Base-by-base conservation (phyloP, 2,113 vertebrate genomes). In the Chroicocephalus ridibundus region DNA sequence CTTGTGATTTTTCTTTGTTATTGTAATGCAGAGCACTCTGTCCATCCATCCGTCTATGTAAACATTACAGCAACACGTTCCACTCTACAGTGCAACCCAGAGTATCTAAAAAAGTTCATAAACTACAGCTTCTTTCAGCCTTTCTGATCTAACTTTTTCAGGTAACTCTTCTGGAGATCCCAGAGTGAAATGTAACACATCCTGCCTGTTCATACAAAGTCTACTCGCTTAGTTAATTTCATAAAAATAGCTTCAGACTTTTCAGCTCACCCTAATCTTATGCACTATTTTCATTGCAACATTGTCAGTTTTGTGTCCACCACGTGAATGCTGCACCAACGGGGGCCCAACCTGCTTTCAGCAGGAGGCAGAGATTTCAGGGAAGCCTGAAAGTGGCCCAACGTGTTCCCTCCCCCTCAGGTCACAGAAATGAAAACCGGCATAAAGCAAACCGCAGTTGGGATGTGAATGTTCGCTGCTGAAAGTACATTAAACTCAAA, bases 401-500 rank as follows among this genome's bases (percentile, higher is more conserved):
- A 58, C 5, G 0, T 64, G 61, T 82, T 95, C 74, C 65, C 40
- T 81, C 61, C 64, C 82, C 54, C 60, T 82, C 76, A 61, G 88
- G 88, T 88, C 94, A 93, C 52, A 60, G 86, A 32, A 95, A 82
- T 57, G 20, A 96, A 88, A 80, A 95, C 75, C 91, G 74, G 9
- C 83, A 47, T 60, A 88, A 84, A 84, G 61, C 49, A 68, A 78
- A 65, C 54, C 6, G 5, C 54, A 51, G 38, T 7, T 34, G 74
- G 36, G 89, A 96, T 95, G 62, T 52, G 90, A 96, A 72, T 17
- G 52, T 70, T 88, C 2, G 1, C 57, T 66, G 34, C 36, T 57
- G 29, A 71, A 87, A 91, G 49, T 31, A 91, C 89, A 85, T 93
- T 90, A 86, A 86, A 90, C 78, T 86, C 91, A 80, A 92, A 94